Base-by-base conservation (phyloP, 2,797 vertebrate species). In the Macropus fuliginosus region DNA sequence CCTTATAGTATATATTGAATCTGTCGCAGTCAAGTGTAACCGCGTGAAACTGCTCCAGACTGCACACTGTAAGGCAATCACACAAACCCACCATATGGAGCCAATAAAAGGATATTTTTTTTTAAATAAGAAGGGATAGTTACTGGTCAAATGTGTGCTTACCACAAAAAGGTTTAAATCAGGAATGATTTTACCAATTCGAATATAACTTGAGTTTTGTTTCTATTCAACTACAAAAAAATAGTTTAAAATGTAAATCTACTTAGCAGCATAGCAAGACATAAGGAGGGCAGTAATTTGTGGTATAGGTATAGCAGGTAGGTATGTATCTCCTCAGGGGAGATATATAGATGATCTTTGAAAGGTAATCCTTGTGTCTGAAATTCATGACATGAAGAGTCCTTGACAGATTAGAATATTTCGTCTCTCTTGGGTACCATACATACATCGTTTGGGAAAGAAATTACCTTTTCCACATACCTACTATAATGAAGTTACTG, bases 61-160 rank as follows among this genome's bases (percentile, higher is more conserved):
- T 92, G 87, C 92, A 81, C 91, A 93, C 54, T 46, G 14, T 93
- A 97, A 96, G 81, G 54, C 91, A 95, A 96, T 91, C 56, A 91
- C 54, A 93, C 59, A 92, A 91, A 93, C 93, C 93, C 59, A 92
- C 93, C 91, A 91, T 95, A 95, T 87, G 96, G 94, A 94, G n/a
- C n/a, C 96, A 97, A 92, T 96, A 96, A 96, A 96, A 97, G 55
- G 90, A 94, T n/a, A 46, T n/a, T 66, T 40, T 74, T 74, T 74
- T 94, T 96, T 91, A 95, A 97, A 94, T 91, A 62, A 91, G 9
- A 57, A 56, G 52, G 3, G 14, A 93, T 91, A 91, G 18, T 92
- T 95, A 62, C 91, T 91, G 94, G 91, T 94, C 95, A 96, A 97
- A 94, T 66, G 56, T 92, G 92, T 46, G 40, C 74, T 81, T 46